Evolutionary conservation across 2,888 invertebrate species (phyloP), one percentile per base, ranked within the genome.

Genomic region (Cerceris rybyensis): DNA sequence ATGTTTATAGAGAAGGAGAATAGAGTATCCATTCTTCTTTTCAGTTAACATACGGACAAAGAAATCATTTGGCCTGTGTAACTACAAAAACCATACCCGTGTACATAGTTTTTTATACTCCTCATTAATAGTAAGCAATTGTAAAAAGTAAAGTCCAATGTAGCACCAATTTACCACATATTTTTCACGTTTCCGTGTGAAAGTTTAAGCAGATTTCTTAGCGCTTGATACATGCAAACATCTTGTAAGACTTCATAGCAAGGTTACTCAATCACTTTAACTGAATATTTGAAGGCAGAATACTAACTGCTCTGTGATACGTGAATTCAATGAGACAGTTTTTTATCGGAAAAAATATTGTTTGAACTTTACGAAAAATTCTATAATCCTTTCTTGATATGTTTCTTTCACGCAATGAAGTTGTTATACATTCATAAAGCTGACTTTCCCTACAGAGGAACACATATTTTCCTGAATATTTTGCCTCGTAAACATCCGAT

Each of bases 101-200:
- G 89, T 91, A 91, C 83, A 91, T 91, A 91, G 89, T 90, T 91
- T 88, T 90, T 90, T 90, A 90, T 90, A 90, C 90, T 88, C 84
- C 78, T 86, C 85, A 82, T 87, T 87, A 88, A 84, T 78, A 85
- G 76, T 81, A 78, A 83, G 82, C 74, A 79, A 86, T 80, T 89
- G 87, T 87, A 87, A 85, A 80, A 81, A 83, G 63, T 41, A 57
- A 78, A 65, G 74, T 75, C 49, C 46, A 46, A 70, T 65, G 63
- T 80, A 86, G 79, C 66, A 78, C 64, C 70, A 61, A 84, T 80
- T 77, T 76, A 79, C 73, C 65, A 61, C 72, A 78, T 75, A 80
- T 80, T 80, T 78, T 79, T 82, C 71, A 84, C 76, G 78, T 81
- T 78, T 82, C 75, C 67, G 82, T 81, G 76, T 83, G 83, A 88